A percentile compares a stretch with the other conserved stretches of the same genome.
Conservation (phyloP, 2,797 vertebrate species). For the Poeciliopsis turneri region DNA sequence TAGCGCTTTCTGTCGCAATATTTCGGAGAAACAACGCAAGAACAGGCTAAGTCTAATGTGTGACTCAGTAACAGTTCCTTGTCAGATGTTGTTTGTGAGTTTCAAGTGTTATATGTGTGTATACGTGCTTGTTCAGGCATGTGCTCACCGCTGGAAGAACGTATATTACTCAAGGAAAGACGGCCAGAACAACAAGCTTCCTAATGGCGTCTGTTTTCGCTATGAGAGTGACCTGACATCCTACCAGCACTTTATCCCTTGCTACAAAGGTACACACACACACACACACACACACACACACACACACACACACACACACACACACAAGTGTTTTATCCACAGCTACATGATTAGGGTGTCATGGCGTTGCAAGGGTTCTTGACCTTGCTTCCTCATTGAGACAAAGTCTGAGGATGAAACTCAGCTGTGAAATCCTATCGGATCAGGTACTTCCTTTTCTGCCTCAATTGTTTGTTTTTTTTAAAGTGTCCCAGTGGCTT, state of each 20-base stretch:
- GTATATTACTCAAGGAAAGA: constrained; percentile 81
- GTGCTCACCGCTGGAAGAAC: constrained; percentile 98
- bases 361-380: background rate
- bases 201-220: constrained; percentile 88
- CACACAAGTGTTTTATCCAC: background rate
- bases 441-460: background rate
- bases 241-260: constrained; percentile 81
- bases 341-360: background rate
- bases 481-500: background rate
- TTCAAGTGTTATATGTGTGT: constrained; percentile 22
- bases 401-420: background rate
- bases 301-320: constrained; percentile 19
- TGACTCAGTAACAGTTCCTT: constrained; percentile 44
- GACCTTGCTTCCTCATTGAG: background rate
- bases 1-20: too few relatives aligned
- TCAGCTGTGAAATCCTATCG: background rate
- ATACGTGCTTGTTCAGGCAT: constrained; percentile 81
- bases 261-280: constrained; percentile 85
- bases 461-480: background rate
- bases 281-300: background rate
- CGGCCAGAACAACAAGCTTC: constrained; percentile 85
- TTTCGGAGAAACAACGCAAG: background rate
- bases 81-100: constrained; percentile 52
- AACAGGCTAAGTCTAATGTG: constrained; percentile 9
- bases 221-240: constrained; percentile 80